These are phyloP conservation scores for Anodontia alba DNA, from an alignment of 2,888 invertebrate species.

Conservation along the genomic window DNA sequence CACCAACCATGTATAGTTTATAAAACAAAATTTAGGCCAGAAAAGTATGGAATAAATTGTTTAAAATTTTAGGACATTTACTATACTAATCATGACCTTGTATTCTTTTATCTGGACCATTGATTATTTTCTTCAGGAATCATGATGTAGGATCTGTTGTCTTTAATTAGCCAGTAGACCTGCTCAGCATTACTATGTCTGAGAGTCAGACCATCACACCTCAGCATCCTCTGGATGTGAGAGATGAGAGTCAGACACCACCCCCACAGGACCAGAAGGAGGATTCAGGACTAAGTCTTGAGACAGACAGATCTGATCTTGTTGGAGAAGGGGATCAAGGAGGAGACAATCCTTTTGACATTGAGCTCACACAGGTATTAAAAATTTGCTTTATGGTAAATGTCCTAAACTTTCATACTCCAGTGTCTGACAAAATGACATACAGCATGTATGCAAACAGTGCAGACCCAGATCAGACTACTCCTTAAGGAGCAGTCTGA, in stretches of 20 bases:
- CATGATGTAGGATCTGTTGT: background rate
- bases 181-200: background rate
- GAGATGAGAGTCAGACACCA: background rate
- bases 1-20: too few species aligned
- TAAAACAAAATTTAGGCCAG: too few species aligned
- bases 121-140: background rate
- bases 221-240: background rate
- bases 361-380: conserved; percentile 7
- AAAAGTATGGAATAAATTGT: too few species aligned
- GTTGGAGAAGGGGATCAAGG: background rate
- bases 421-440: too few species aligned
- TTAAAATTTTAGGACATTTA: too few species aligned
- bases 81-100: too few species aligned
- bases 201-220: background rate
- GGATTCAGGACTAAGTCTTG: background rate
- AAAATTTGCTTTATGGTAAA: too few species aligned
- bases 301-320: background rate
- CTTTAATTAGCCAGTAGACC: background rate
- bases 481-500: too few species aligned
- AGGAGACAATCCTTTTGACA: background rate
- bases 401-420: too few species aligned
- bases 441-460: too few species aligned
- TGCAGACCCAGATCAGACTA: too few species aligned
- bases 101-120: too few species aligned
- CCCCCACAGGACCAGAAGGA: background rate